A percentile compares a stretch with the other conserved stretches of the same genome.
Conservation (phyloP, 2,888 invertebrate genomes). For the Yponomeuta cagnagella region DNA sequence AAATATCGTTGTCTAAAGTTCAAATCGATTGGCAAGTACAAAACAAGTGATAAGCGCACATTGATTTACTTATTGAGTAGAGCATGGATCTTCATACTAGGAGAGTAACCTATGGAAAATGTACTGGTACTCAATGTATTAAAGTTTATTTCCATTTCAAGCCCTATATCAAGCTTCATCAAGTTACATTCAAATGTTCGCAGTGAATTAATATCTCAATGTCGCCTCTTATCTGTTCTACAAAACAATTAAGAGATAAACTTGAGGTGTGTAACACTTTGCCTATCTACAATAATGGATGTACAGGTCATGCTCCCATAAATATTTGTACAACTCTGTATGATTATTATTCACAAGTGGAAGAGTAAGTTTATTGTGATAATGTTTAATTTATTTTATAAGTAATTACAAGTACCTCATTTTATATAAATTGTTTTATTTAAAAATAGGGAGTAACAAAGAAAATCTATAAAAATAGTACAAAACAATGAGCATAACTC, state of each 20-base stretch:
- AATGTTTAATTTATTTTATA: conserved; percentile 30
- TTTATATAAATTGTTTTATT: conserved; percentile 19
- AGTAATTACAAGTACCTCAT: conserved; percentile 22
- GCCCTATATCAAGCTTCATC: no score
- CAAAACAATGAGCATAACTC: neutral
- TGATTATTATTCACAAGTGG: neutral
- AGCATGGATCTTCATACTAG: no score
- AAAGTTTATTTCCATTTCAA: no score
- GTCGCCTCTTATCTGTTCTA: neutral
- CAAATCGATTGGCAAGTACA: no score
- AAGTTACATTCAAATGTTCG: no score
- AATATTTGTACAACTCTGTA: neutral
- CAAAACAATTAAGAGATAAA: neutral
- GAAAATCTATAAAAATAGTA: conserved; percentile 14
- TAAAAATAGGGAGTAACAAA: conserved; percentile 14
- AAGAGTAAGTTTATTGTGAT: conserved; percentile 20
- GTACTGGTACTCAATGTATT: no score
- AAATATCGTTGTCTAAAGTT: no score
- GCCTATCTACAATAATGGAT: no score
- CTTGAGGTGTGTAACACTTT: neutral
- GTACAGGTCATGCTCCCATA: no score
- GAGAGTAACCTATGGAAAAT: no score
- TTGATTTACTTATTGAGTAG: no score
- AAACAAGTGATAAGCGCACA: no score
- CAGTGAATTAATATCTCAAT: neutral